phyloP scores from a whole-genome alignment of 2,888 invertebrate genomes.

The Folsomia candida region DNA sequence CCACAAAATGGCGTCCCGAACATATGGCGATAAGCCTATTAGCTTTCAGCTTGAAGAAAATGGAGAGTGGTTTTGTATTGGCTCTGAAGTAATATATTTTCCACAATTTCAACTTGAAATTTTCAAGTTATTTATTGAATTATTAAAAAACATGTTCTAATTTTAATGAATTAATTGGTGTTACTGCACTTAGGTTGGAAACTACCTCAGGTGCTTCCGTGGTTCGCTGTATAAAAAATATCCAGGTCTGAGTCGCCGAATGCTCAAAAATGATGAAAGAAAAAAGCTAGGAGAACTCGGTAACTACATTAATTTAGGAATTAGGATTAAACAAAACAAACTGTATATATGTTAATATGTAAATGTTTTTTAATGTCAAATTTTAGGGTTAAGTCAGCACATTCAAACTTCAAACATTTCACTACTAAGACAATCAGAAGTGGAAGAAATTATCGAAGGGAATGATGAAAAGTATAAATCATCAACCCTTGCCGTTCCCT shows the following conservation, averaged over 20 bases:
- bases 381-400: constrained; percentile 71
- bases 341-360: neutral
- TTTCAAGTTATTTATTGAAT: neutral
- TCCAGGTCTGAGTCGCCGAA: constrained; percentile 82
- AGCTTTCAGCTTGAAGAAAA: constrained; percentile 96
- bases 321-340: no score
- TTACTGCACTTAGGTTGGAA: constrained; percentile 71
- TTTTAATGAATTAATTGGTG: constrained; percentile 10
- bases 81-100: constrained; percentile 88
- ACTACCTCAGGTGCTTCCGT: constrained; percentile 92
- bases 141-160: constrained; percentile 4
- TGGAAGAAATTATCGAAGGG: constrained; percentile 96
- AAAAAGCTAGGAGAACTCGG: constrained; percentile 87
- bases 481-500: constrained; percentile 77
- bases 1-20: constrained; percentile 75
- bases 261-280: constrained; percentile 92
- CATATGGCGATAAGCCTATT: constrained; percentile 96
- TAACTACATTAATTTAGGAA: constrained; percentile 19
- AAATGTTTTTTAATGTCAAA: neutral
- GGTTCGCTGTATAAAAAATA: constrained; percentile 98
- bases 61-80: constrained; percentile 95
- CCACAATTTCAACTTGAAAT: neutral
- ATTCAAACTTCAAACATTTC: constrained; percentile 95
- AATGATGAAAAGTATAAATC: constrained; percentile 98
- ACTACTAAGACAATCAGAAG: constrained; percentile 83